Evolutionary conservation across 2,888 invertebrate genomes (phyloP).

Genomic region (Drosophila parthenogenetica): DNA sequence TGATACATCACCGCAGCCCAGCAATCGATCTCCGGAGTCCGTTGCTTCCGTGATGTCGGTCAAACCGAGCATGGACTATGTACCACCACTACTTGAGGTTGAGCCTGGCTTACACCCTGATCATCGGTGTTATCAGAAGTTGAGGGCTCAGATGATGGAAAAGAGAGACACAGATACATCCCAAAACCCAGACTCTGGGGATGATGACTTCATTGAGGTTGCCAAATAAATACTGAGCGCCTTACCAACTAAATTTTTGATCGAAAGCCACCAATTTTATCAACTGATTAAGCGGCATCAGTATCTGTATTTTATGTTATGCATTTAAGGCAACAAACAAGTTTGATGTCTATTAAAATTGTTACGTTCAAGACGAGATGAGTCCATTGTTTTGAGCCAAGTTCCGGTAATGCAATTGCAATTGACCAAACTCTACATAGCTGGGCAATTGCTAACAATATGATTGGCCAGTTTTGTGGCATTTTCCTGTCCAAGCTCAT

Average conservation of each 20-base stretch:
- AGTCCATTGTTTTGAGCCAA: neutral
- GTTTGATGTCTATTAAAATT: conserved; percentile 39
- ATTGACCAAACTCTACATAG: conserved; percentile 20
- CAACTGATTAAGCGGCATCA: conserved; percentile 1
- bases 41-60: neutral
- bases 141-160: conserved; percentile 36
- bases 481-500: conserved; percentile 31
- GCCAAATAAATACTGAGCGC: neutral
- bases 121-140: conserved; percentile 63
- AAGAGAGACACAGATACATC: neutral
- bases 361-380: conserved; percentile 15
- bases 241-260: no score
- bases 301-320: conserved; percentile 26
- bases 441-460: conserved; percentile 46
- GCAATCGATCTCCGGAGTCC: neutral
- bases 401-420: conserved; percentile 36
- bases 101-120: conserved; percentile 52
- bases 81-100: conserved; percentile 42
- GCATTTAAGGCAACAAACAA: conserved; percentile 25
- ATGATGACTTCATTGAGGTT: no score
- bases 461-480: conserved; percentile 40
- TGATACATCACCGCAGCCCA: neutral
- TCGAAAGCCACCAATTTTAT: neutral
- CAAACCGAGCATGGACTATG: neutral
- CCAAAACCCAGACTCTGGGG: neutral